Evolutionary conservation across 2,888 invertebrate species (phyloP), one percentile per base, ranked within the genome.

Genomic region (Lacanobia oleracea): DNA sequence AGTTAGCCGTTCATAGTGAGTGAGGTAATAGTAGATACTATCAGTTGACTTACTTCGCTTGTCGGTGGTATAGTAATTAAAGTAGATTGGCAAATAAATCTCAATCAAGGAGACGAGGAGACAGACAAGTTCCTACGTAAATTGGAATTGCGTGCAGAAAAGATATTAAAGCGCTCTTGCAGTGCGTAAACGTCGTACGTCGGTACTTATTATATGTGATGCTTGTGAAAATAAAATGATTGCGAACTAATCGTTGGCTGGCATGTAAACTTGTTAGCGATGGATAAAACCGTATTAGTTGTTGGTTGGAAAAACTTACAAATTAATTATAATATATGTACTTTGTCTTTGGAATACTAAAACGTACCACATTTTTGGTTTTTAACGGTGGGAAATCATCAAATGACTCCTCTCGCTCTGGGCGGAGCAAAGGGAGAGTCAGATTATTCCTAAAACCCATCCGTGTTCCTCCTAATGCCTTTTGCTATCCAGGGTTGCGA

Each of bases 51-150:
- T 61, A 79, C 21, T 63, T 72, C 71, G 14, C 12, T 68, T 45
- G 54, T 45, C 50, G 48, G 51, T 56, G 12, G 37, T 45, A 51
- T 16, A 63, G 57, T 78, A 78, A 82, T 79, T 79, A 79, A 64
- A 60, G 21, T 70, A 56, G 62, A 82, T 82, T 78, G 78, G 78
- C 45, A 54, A 66, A 79, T 79, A 40, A 78, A 67, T 78, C 10
- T 67, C n/a, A 60, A 82, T 78, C 40, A 78, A 33, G 45, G 16
- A 51, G 50, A 37, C 18, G 21, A 23, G 7, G 14, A 54, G 9
- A 9, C 69, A 54, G 9, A 9, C 69, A 23, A 23, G 50, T 51
- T 27, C 57, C 51, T 79, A 37, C 16, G 54, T 50, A 27, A 40
- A 4, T 43, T 61, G 8, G n/a, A 4, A 63, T 79, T 51, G 79